Conservation (phyloP, 1,140 invertebrate genomes). For the Bombus terrestris region DNA sequence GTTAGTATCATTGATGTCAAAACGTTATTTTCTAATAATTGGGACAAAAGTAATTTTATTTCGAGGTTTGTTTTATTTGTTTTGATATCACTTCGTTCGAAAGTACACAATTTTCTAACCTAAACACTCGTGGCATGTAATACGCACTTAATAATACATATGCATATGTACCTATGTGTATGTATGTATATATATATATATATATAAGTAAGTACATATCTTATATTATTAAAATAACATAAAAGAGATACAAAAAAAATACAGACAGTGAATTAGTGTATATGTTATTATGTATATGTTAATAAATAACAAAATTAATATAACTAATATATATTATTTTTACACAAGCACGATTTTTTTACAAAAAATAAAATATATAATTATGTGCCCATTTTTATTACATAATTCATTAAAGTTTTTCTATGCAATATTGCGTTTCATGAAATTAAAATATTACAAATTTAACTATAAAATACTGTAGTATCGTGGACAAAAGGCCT, state of each 20-base stretch:
- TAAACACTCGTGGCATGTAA: background rate
- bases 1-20: background rate
- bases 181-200: background rate
- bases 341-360: background rate
- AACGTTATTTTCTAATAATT: background rate
- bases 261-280: background rate
- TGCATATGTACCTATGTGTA: background rate
- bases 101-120: slow-evolving; percentile 18
- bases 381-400: slow-evolving; percentile 25
- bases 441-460: background rate
- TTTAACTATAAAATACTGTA: background rate
- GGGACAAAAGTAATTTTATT: background rate
- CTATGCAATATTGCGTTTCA: background rate
- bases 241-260: background rate
- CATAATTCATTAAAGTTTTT: slow-evolving; percentile 6
- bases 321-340: background rate
- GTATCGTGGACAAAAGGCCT: too few relatives aligned
- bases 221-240: background rate
- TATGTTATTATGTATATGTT: too few relatives aligned
- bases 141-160: background rate
- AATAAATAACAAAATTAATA: background rate
- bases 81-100: background rate
- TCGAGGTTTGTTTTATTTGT: background rate
- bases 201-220: too few relatives aligned
- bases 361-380: slow-evolving; percentile 5